Conservation (phyloP, 2,797 vertebrate species). For the Adelosebastes latens region DNA sequence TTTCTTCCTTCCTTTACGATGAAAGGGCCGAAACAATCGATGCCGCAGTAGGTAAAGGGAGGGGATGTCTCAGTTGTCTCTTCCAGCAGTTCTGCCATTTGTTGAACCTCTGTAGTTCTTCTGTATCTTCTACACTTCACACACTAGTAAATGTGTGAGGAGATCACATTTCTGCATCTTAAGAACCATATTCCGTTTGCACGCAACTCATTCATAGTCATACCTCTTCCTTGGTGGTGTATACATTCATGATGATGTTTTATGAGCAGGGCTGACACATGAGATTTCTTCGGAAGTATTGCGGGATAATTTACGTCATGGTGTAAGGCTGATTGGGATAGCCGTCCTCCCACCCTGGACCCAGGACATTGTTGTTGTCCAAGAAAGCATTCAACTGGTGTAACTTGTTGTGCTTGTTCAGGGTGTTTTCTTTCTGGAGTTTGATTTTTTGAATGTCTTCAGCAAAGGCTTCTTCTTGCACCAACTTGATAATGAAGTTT, state of each 20-base stretch:
- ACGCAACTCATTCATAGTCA: too few species aligned
- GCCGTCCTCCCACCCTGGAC: background rate
- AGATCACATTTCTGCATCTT: background rate
- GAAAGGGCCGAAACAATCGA: constrained; percentile 11
- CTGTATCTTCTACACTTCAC: too few species aligned
- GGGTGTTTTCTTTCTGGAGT: background rate
- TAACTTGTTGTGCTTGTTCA: background rate
- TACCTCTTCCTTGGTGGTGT: too few species aligned
- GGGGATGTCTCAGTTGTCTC: background rate
- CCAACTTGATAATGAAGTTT: background rate
- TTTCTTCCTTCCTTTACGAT: background rate
- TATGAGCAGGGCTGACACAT: background rate
- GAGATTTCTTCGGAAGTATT: background rate
- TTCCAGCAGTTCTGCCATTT: too few species aligned
- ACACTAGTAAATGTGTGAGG: background rate
- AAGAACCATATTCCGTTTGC: background rate
- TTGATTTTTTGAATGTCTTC: background rate
- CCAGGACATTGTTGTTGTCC: background rate
- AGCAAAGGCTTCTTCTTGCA: background rate
- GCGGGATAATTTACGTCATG: background rate
- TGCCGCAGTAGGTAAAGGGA: background rate
- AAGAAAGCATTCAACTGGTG: background rate
- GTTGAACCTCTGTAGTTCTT: too few species aligned
- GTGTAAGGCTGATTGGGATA: background rate
- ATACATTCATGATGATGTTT: too few species aligned